Evolutionary conservation across 2,888 invertebrate genomes (phyloP).

Genomic region (Metalampra italica): DNA sequence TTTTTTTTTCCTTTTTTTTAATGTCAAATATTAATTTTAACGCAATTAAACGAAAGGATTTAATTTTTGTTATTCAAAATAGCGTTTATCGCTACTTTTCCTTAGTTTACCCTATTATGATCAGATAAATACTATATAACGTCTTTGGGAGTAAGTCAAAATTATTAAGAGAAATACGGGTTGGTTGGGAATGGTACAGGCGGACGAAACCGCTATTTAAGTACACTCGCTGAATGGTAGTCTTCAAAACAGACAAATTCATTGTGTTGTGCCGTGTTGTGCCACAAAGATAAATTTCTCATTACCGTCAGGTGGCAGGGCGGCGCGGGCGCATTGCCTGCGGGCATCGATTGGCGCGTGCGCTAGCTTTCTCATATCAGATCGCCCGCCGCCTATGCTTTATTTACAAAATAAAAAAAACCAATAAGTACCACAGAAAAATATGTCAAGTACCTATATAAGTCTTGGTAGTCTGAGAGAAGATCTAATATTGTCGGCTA

Average conservation of each 20-base stretch:
- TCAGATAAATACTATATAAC: too few species aligned
- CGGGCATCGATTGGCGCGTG: slow-evolving; percentile 17
- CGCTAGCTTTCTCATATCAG: slow-evolving; percentile 23
- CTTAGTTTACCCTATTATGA: too few species aligned
- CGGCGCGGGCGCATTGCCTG: slow-evolving; percentile 8
- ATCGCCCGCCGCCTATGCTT: slow-evolving; percentile 11
- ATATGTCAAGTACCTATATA: too few species aligned
- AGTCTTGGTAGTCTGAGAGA: too few species aligned
- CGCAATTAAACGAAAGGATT: too few species aligned
- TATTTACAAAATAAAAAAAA: not conserved
- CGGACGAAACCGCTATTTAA: too few species aligned
- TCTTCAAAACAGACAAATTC: not conserved
- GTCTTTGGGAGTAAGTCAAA: too few species aligned
- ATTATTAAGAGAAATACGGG: slow-evolving; percentile 5
- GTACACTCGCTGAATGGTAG: not conserved
- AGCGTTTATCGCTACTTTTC: too few species aligned
- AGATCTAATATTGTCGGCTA: too few species aligned
- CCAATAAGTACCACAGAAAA: not conserved
- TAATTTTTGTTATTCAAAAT: too few species aligned
- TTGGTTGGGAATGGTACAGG: not conserved
- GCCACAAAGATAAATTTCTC: slow-evolving; percentile 47
- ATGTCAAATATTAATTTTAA: too few species aligned
- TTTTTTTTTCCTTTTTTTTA: too few species aligned
- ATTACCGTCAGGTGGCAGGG: slow-evolving; percentile 29
- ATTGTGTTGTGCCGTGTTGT: slow-evolving; percentile 27